phyloP scores from a whole-genome alignment of 2,113 vertebrate genomes.

The Orthonyx spaldingii region DNA sequence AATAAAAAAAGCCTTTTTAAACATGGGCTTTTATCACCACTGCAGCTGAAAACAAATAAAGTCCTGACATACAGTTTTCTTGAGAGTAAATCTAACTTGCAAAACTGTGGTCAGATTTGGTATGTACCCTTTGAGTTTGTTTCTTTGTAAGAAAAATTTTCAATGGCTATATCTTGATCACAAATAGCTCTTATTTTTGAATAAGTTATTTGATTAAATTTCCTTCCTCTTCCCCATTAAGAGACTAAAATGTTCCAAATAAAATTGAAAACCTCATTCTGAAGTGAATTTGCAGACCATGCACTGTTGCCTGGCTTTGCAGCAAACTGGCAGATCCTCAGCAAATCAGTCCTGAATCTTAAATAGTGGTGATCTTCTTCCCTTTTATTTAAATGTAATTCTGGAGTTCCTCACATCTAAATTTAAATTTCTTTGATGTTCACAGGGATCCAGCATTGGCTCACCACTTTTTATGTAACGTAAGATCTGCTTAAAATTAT shows the following conservation, averaged over 20 bases:
- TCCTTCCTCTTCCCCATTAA: not conserved
- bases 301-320: not conserved
- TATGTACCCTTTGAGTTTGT: not conserved
- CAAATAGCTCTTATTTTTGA: not conserved
- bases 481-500: not conserved
- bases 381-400: not conserved
- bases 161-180: not conserved
- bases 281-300: not conserved
- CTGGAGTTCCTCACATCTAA: not conserved
- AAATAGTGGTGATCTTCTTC: not conserved
- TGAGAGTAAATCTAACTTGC: not conserved
- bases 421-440: not conserved
- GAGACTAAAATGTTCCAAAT: not conserved
- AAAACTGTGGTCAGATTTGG: not conserved
- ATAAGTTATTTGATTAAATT: not conserved
- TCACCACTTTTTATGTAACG: not conserved
- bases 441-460: not conserved
- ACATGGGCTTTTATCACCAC: not conserved
- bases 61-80: not conserved
- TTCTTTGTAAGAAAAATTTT: not conserved
- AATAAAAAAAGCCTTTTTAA: not conserved
- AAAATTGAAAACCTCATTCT: not conserved
- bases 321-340: not conserved
- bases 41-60: slow-evolving; percentile 57
- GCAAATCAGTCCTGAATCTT: not conserved